Conservation (phyloP, 92 coral and sea anemone species). For the Phenganax subtilis region DNA sequence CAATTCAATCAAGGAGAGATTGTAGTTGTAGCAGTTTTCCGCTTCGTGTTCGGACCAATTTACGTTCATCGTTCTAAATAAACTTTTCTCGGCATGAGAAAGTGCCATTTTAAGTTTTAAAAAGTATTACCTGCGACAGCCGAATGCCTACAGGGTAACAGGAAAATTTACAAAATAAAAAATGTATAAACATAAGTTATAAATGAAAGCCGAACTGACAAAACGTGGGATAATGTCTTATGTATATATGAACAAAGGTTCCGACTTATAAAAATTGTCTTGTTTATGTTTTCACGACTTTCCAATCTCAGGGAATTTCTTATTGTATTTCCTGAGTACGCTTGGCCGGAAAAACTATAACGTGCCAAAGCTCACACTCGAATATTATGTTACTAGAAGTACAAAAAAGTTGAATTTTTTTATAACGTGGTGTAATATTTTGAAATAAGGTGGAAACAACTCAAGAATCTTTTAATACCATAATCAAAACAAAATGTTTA, state of each 20-base stretch:
- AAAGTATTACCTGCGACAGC: too few relatives aligned
- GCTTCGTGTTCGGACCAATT: too few relatives aligned
- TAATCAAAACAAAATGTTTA: too few relatives aligned
- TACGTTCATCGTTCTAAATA: too few relatives aligned
- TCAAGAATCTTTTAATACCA: too few relatives aligned
- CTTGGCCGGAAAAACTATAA: conserved; percentile 10
- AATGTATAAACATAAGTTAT: not conserved
- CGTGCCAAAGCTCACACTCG: not conserved
- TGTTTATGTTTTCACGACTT: conserved; percentile 3
- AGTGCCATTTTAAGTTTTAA: too few relatives aligned
- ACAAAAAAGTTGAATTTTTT: conserved; percentile 1
- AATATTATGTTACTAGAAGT: not conserved
- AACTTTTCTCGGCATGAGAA: too few relatives aligned
- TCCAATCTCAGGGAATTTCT: not conserved
- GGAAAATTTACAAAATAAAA: not conserved
- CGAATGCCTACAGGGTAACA: not conserved
- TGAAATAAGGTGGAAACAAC: not conserved
- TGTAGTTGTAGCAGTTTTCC: too few relatives aligned
- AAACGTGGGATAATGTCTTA: not conserved
- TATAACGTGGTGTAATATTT: not conserved
- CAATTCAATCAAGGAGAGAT: too few relatives aligned
- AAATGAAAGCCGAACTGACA: not conserved
- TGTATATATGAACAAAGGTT: not conserved
- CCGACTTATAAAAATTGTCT: not conserved
- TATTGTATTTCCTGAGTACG: conserved; percentile 1